A percentile compares a stretch with the other conserved stretches of the same genome.
Conservation (phyloP, 2,113 vertebrate species). For the Chinchilla lanigera region DNA sequence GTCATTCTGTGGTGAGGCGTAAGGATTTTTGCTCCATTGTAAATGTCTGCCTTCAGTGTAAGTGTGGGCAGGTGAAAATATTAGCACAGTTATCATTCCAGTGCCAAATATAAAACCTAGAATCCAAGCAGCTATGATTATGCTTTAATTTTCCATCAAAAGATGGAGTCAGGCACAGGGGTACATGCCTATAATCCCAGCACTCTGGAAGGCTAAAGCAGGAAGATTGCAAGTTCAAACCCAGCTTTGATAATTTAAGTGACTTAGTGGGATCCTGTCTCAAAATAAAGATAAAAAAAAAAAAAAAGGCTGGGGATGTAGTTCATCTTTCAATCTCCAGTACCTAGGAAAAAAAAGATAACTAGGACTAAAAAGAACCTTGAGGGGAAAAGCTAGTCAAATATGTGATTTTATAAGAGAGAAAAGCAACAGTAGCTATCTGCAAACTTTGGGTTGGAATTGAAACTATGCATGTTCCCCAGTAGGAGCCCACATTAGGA, state of each 20-base stretch:
- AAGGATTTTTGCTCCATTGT: background rate
- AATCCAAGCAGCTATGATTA: background rate
- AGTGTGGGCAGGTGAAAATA: background rate
- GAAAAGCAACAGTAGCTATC: background rate
- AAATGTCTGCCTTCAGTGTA: background rate
- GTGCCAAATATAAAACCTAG: background rate
- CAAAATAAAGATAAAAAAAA: background rate
- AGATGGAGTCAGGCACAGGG: background rate
- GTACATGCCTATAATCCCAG: background rate
- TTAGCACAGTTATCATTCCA: background rate
- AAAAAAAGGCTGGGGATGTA: background rate
- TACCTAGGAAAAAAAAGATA: background rate
- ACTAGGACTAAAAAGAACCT: background rate
- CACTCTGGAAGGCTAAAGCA: background rate
- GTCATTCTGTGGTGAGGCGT: background rate
- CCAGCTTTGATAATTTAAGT: background rate
- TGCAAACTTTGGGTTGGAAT: background rate
- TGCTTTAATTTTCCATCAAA: background rate
- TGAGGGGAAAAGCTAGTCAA: background rate
- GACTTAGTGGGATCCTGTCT: background rate
- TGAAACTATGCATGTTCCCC: rapidly evolving
- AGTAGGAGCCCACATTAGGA: background rate
- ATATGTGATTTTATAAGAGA: background rate
- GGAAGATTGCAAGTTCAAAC: background rate
- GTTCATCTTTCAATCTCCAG: background rate